Conservation (phyloP, 92 coral and sea anemone genomes). For the Parazoanthus atlanticus region DNA sequence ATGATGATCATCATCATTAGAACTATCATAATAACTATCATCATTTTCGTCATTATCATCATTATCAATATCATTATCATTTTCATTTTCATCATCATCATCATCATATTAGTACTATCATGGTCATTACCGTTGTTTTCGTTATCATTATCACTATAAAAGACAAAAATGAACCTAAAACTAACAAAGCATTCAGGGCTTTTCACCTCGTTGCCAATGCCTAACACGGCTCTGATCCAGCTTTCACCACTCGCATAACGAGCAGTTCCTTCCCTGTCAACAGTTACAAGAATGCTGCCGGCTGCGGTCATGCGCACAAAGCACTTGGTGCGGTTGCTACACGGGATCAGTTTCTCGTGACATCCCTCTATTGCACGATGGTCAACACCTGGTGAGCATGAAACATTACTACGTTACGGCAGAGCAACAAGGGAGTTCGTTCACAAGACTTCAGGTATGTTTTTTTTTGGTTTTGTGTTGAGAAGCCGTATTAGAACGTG, state of each 20-base stretch:
- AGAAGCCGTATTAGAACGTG: no score
- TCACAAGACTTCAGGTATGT: neutral
- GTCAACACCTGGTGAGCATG: conserved; percentile 9
- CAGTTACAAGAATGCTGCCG: conserved; percentile 14
- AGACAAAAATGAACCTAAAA: neutral
- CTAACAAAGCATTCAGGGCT: no score
- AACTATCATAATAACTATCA: neutral
- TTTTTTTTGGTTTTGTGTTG: neutral
- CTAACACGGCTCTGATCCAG: conserved; percentile 23
- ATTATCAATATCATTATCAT: neutral
- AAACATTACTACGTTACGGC: neutral
- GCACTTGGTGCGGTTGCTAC: conserved; percentile 35
- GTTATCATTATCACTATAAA: neutral
- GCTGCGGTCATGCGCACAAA: conserved; percentile 45
- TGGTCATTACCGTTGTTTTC: neutral
- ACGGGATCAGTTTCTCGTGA: conserved; percentile 23
- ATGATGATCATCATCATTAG: neutral
- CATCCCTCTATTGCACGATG: conserved; percentile 18
- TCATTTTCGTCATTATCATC: neutral
- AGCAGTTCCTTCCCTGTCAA: conserved; percentile 34
- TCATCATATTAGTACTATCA: no score
- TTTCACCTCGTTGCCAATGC: conserved; percentile 10
- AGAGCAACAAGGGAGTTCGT: conserved; percentile 13
- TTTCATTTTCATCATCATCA: neutral
- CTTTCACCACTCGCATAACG: conserved; percentile 19